Percentiles rank a stretch among this genome's conserved stretches.
These are phyloP conservation scores for Euzetes globulus DNA, from an alignment of 2,888 invertebrate genomes.

Conservation along the genomic window DNA sequence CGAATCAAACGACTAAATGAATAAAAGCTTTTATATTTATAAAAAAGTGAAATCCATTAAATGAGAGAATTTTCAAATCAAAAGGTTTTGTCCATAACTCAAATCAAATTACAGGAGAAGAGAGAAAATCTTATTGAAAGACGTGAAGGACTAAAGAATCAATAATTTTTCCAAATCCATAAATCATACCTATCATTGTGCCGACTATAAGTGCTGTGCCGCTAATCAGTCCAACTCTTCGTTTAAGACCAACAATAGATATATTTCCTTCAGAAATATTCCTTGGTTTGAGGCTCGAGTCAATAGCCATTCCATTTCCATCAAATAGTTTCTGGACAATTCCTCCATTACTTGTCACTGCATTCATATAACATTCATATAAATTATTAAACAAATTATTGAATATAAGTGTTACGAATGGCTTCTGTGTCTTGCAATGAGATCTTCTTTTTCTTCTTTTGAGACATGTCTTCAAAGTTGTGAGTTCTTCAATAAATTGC, in stretches of 20 bases:
- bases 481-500: background rate
- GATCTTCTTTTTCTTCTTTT: constrained; percentile 6
- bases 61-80: too few relatives aligned
- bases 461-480: background rate
- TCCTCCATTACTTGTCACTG: background rate
- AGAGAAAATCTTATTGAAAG: background rate
- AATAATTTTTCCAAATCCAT: background rate
- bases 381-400: background rate
- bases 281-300: background rate
- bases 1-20: too few relatives aligned
- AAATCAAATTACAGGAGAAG: background rate
- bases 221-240: constrained; percentile 69
- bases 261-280: constrained; percentile 33
- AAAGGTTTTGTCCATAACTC: too few relatives aligned
- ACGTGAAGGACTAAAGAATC: background rate
- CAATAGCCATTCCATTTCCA: background rate
- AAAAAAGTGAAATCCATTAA: too few relatives aligned
- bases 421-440: background rate
- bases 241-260: constrained; percentile 52
- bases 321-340: background rate
- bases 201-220: constrained; percentile 74
- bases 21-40: too few relatives aligned
- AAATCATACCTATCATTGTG: constrained; percentile 68
- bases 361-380: too few relatives aligned
- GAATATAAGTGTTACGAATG: background rate